These are phyloP conservation scores for Harpagus bidentatus DNA, from an alignment of 2,113 vertebrate species.

Conservation along the genomic window DNA sequence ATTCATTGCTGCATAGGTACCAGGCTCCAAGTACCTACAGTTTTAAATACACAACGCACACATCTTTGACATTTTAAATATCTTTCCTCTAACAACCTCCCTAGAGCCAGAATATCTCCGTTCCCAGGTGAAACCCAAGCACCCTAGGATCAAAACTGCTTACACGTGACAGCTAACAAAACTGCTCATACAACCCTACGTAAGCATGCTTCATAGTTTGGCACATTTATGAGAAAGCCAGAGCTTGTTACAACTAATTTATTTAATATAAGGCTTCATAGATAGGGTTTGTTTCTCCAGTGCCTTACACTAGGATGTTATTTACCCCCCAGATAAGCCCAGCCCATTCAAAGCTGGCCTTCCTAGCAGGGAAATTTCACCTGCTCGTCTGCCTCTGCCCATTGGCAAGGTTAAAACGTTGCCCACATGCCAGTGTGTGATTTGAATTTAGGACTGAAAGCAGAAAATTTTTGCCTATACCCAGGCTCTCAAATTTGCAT, in stretches of 20 bases:
- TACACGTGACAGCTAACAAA: neutral
- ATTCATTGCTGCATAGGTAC: constrained; percentile 11
- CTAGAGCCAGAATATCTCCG: neutral
- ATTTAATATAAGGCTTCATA: neutral
- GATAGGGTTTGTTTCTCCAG: neutral
- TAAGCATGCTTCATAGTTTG: neutral
- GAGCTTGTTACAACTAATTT: neutral
- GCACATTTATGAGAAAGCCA: neutral
- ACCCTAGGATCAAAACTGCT: neutral
- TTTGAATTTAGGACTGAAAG: neutral
- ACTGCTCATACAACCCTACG: neutral
- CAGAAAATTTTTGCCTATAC: neutral
- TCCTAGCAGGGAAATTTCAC: neutral
- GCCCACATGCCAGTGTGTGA: neutral
- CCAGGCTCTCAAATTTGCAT: neutral
- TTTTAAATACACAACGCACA: neutral
- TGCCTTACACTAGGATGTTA: neutral
- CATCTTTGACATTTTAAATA: neutral
- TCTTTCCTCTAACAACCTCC: neutral
- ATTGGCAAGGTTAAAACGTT: neutral
- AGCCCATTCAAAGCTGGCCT: neutral
- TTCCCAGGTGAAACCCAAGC: neutral
- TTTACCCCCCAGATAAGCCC: neutral
- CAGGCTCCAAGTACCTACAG: neutral
- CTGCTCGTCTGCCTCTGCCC: neutral